phyloP scores from a whole-genome alignment of 2,797 vertebrate species.

The Xiphophorus birchmanni region DNA sequence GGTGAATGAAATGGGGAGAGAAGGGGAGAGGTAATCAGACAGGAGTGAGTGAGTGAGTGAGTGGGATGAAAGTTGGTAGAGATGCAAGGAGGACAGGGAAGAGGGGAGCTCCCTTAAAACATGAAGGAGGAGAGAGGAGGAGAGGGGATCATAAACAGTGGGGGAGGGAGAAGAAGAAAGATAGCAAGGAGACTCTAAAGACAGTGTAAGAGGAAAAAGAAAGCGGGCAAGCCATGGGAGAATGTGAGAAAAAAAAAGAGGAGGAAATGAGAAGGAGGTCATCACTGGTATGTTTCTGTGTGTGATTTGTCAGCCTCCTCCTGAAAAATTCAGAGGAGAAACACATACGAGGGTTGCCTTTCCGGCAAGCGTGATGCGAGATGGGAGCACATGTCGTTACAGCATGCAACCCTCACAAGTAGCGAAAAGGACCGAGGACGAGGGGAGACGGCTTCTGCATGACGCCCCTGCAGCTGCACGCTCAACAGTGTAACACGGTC shows the following conservation, averaged over 20 bases:
- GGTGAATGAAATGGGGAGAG: slow-evolving; percentile 59
- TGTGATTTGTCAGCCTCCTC: slow-evolving; percentile 65
- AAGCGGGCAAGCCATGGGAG: slow-evolving; percentile 60
- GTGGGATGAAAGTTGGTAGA: slow-evolving; percentile 64
- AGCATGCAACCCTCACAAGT: slow-evolving; percentile 56
- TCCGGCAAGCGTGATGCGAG: slow-evolving; percentile 36
- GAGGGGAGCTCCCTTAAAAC: slow-evolving; percentile 39
- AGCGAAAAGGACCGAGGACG: slow-evolving; percentile 37
- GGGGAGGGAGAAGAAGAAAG: slow-evolving; percentile 47
- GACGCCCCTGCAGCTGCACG: slow-evolving; percentile 45
- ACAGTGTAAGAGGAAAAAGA: slow-evolving; percentile 54
- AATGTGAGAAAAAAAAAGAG: slow-evolving; percentile 40
- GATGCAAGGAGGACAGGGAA: slow-evolving; percentile 37
- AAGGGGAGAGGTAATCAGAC: slow-evolving; percentile 52
- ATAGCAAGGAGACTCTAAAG: slow-evolving; percentile 47
- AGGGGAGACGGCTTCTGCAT: slow-evolving; percentile 37
- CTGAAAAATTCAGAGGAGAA: slow-evolving; percentile 75
- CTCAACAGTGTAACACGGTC: slow-evolving; percentile 30
- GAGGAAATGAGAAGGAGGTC: slow-evolving; percentile 73
- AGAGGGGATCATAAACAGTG: slow-evolving; percentile 48
- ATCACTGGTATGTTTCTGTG: slow-evolving; percentile 65
- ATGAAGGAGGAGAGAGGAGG: slow-evolving; percentile 34
- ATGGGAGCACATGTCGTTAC: slow-evolving; percentile 52
- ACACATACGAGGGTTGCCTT: slow-evolving; percentile 48
- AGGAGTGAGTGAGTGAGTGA: slow-evolving; percentile 49